Conservation (phyloP, 1,140 invertebrate species). For the Conus betulinus region DNA sequence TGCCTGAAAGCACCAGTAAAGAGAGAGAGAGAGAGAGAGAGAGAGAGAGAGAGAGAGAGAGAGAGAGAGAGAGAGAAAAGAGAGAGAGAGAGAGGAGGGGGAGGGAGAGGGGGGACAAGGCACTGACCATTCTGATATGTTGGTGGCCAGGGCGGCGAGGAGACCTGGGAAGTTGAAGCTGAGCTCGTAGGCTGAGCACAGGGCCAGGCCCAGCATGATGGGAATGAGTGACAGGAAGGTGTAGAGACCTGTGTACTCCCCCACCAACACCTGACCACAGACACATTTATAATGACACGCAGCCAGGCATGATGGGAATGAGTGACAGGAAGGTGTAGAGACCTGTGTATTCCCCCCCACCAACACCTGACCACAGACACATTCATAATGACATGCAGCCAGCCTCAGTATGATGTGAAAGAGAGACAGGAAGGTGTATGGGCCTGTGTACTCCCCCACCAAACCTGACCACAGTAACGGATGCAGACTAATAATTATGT, state of each 20-base stretch:
- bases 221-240: conserved; percentile 88
- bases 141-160: conserved; percentile 87
- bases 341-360: too few species aligned
- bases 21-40: too few species aligned
- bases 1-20: too few species aligned
- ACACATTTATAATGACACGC: conserved; percentile 70
- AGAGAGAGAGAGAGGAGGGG: too few species aligned
- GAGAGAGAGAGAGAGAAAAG: too few species aligned
- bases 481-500: too few species aligned
- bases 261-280: conserved; percentile 81
- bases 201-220: conserved; percentile 88
- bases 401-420: conserved; percentile 86
- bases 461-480: conserved; percentile 74
- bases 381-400: conserved; percentile 72
- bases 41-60: too few species aligned
- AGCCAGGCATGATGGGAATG: conserved; percentile 76
- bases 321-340: too few species aligned
- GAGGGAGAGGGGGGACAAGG: too few species aligned
- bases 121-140: conserved; percentile 87
- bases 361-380: too few species aligned
- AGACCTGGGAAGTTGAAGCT: conserved; percentile 88
- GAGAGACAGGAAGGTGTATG: conserved; percentile 87
- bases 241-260: conserved; percentile 83
- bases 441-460: conserved; percentile 83
- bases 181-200: conserved; percentile 90